These are phyloP conservation scores for Vanessa atalanta DNA, from an alignment of 1,140 invertebrate genomes.

Conservation along the genomic window DNA sequence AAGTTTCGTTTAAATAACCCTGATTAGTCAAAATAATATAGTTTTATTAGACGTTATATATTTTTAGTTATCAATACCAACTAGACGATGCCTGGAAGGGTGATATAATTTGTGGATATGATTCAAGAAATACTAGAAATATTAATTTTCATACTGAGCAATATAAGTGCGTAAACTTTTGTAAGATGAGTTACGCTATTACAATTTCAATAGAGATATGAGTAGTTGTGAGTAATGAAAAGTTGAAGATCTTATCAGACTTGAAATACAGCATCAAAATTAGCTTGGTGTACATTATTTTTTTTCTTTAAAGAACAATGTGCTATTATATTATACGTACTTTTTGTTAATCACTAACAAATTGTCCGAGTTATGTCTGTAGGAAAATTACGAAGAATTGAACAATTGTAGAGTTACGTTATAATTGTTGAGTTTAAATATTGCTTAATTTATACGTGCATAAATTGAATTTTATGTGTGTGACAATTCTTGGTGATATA, in stretches of 20 bases:
- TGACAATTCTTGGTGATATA: no score
- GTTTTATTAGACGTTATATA: no score
- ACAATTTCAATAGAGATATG: neutral
- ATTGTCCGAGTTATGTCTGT: constrained; percentile 33
- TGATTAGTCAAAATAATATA: no score
- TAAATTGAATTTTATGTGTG: neutral
- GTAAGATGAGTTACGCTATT: neutral
- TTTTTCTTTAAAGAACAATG: constrained; percentile 41
- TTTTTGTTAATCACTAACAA: constrained; percentile 35
- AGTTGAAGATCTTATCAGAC: constrained; percentile 30
- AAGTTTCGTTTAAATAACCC: no score
- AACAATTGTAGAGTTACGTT: constrained; percentile 24
- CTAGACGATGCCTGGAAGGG: no score
- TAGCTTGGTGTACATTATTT: neutral
- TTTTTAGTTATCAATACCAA: no score
- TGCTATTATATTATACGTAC: constrained; percentile 31
- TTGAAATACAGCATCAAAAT: constrained; percentile 21
- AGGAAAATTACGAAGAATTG: constrained; percentile 7
- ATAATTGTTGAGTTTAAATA: neutral
- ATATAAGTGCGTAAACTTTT: neutral
- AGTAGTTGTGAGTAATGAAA: constrained; percentile 9
- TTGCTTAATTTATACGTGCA: neutral
- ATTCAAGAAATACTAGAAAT: no score
- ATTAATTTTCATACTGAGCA: neutral
- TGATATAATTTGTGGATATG: no score